These are phyloP conservation scores for Thysanoteuthis rhombus DNA, from an alignment of 2,888 invertebrate species.

Conservation along the genomic window DNA sequence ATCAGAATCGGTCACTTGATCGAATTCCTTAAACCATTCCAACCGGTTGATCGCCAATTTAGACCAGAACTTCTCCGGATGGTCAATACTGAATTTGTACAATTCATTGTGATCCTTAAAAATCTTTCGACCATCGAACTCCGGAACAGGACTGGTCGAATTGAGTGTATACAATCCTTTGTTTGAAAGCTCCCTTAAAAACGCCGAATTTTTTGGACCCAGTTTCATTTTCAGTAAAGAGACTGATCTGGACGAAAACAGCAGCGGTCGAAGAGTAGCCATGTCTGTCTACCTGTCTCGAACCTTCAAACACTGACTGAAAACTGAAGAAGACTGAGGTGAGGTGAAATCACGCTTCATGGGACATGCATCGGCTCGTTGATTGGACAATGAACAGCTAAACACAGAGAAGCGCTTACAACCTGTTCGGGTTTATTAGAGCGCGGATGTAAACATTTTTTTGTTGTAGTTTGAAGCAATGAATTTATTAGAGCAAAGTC, in stretches of 20 bases:
- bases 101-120: slow-evolving; percentile 61
- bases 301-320: no score
- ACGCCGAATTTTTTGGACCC: background rate
- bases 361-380: no score
- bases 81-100: slow-evolving; percentile 60
- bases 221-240: background rate
- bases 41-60: slow-evolving; percentile 63
- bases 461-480: no score
- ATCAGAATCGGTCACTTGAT: slow-evolving; percentile 61
- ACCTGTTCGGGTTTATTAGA: no score
- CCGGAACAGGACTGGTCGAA: slow-evolving; percentile 46
- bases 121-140: slow-evolving; percentile 52
- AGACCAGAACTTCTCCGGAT: slow-evolving; percentile 67
- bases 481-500: no score
- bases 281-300: background rate
- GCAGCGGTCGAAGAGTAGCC: background rate
- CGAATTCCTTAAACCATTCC: slow-evolving; percentile 64
- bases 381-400: no score
- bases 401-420: no score
- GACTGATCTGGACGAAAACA: background rate
- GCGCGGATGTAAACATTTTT: no score
- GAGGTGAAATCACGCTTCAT: background rate
- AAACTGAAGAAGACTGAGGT: background rate
- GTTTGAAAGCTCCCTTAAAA: background rate
- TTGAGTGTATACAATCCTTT: background rate